A percentile compares a stretch with the other conserved stretches of the same genome.
Conservation (phyloP, 1,140 invertebrate species). For the Micrasema longulum region DNA sequence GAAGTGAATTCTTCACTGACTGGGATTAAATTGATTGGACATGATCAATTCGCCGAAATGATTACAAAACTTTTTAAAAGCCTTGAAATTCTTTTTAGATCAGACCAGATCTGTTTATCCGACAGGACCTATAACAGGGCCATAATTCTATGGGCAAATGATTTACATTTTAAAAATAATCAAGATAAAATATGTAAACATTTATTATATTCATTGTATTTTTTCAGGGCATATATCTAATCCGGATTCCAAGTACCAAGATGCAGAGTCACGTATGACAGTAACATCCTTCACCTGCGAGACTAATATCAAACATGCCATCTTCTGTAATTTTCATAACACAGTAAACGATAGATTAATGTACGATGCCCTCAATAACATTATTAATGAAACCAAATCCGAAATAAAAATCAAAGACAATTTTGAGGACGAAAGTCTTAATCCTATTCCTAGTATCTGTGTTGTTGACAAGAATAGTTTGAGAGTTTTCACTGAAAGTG, state of each 20-base stretch:
- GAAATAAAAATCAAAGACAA: slow-evolving; percentile 65
- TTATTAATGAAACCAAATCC: slow-evolving; percentile 63
- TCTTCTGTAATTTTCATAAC: slow-evolving; percentile 81
- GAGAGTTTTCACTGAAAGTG: slow-evolving; percentile 82
- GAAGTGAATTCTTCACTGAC: too few species aligned
- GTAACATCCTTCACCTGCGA: slow-evolving; percentile 84
- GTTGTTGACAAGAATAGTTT: slow-evolving; percentile 82
- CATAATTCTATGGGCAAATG: too few species aligned
- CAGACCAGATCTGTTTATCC: too few species aligned
- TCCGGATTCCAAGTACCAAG: slow-evolving; percentile 62
- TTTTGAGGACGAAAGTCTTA: slow-evolving; percentile 61
- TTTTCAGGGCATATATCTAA: slow-evolving; percentile 62
- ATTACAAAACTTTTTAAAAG: too few species aligned
- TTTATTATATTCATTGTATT: too few species aligned
- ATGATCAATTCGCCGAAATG: too few species aligned
- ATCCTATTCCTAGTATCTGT: slow-evolving; percentile 73
- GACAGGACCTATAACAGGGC: too few species aligned
- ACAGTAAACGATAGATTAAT: slow-evolving; percentile 69
- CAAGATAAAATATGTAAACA: too few species aligned
- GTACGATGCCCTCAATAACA: slow-evolving; percentile 64
- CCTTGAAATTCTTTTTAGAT: too few species aligned
- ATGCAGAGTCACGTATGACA: slow-evolving; percentile 67
- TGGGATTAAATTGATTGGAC: too few species aligned
- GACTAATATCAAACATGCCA: slow-evolving; percentile 82
- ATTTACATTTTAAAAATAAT: too few species aligned